Base-by-base conservation (phyloP, 2,797 vertebrate species). In the Harpagifer antarcticus region DNA sequence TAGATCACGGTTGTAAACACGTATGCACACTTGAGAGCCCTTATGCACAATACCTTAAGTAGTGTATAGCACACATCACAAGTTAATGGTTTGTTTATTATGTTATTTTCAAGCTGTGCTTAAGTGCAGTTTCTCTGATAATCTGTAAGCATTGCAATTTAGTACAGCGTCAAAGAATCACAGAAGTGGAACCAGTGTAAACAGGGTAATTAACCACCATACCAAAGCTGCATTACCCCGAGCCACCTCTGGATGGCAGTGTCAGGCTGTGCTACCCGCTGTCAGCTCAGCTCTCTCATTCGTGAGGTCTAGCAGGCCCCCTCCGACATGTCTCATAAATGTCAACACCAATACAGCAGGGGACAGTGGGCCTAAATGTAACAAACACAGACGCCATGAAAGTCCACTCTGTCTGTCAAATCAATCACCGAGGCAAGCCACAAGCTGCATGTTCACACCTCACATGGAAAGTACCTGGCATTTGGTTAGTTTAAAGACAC, bases 241-340 rank as follows among this genome's bases (percentile, higher is more conserved):
- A 2, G 2, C 0, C 20, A 63, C 90, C 95, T 92, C 93, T 94
- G 92, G 95, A 94, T 94, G 95, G 93, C 93, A 95, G 92, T 95
- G 90, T 94, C 91, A 91, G 93, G 88, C 94, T 94, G 85, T 64
- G 72, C 59, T 84, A 88, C 70, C 49, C 1, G 16, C 67, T 20
- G 64, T 54, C 68, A 68, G 66, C 48, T 47, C n/a, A 4, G 80
- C 72, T 64, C 74, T 83, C 91, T 94, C 89, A 94, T 93, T 92
- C 94, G 90, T 91, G 88, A 84, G 87, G 86, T 92, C 87, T 90
- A 87, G 87, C 83, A 90, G 94, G 95, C 96, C 96, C 96, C 95
- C 96, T 96, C 96, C 95, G 95, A 97, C 97, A 96, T 94, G 96
- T 96, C 96, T 96, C 96, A 98, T 97, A 97, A 97, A 97, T 96